Evolutionary conservation across 37 sponge, comb jelly and placozoan genomes (phyloP).

Genomic region (Oopsacas minuta): DNA sequence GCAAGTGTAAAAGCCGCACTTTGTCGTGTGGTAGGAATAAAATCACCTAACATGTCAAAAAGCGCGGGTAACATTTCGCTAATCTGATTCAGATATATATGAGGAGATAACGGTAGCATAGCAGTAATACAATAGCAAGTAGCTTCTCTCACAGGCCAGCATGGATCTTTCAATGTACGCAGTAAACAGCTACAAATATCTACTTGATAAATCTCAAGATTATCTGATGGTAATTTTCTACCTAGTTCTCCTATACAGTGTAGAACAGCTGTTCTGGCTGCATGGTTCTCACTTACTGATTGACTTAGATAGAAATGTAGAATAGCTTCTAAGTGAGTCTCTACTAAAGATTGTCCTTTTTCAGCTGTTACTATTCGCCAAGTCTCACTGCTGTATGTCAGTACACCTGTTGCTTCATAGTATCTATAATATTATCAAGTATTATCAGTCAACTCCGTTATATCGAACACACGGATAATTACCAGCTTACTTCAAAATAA

Average conservation of each 20-base stretch:
- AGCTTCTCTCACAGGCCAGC: constrained; percentile 98
- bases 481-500: too few species aligned
- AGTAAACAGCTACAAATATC: constrained; percentile 44
- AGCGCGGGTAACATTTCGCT: constrained; percentile 53
- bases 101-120: neutral
- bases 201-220: constrained; percentile 33
- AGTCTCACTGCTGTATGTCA: constrained; percentile 81
- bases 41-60: constrained; percentile 67
- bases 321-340: constrained; percentile 45
- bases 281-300: constrained; percentile 77
- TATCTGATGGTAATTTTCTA: constrained; percentile 44
- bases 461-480: too few species aligned
- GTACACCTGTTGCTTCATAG: constrained; percentile 92
- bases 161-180: constrained; percentile 79
- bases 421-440: constrained; percentile 50
- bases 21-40: constrained; percentile 82
- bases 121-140: constrained; percentile 17
- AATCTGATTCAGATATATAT: constrained; percentile 18
- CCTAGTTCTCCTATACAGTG: constrained; percentile 91
- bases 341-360: constrained; percentile 50
- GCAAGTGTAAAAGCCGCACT: constrained; percentile 75
- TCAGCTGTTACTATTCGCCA: constrained; percentile 58
- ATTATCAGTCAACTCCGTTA: too few species aligned
- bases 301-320: constrained; percentile 62
- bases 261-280: constrained; percentile 85